A percentile compares a stretch with the other conserved stretches of the same genome.
Evolutionary conservation across 2,797 vertebrate genomes (phyloP).

Genomic region (Etheostoma nigrum): DNA sequence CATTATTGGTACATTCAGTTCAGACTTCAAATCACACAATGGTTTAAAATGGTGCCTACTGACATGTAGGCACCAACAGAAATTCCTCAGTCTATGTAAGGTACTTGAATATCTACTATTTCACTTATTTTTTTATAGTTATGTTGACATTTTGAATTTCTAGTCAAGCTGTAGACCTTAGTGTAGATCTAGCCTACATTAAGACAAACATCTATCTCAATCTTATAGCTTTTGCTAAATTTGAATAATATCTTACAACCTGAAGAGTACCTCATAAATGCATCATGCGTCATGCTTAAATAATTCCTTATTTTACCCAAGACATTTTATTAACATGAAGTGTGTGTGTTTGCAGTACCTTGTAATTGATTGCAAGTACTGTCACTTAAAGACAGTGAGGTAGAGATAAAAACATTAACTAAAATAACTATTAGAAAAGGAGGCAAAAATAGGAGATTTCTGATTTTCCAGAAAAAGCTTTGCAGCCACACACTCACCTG

Average conservation of each 20-base stretch:
- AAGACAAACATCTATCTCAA: background rate
- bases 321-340: background rate
- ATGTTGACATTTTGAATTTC: background rate
- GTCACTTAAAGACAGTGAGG: background rate
- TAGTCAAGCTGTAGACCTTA: background rate
- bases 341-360: too few species aligned
- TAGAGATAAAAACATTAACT: background rate
- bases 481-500: constrained; percentile 58
- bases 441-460: constrained; percentile 34
- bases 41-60: background rate
- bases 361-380: background rate
- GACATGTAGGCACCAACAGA: background rate
- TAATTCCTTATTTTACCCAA: background rate
- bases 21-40: background rate
- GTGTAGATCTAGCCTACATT: background rate
- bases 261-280: background rate
- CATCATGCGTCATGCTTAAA: background rate
- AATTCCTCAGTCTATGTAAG: background rate
- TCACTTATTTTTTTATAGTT: background rate
- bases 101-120: background rate
- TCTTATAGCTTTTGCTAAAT: background rate
- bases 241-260: background rate
- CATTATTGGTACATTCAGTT: background rate
- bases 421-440: background rate
- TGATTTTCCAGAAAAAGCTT: constrained; percentile 38